A percentile compares a stretch with the other conserved stretches of the same genome.
Evolutionary conservation across 1,140 invertebrate genomes (phyloP).

Genomic region (Pararge aegeria): DNA sequence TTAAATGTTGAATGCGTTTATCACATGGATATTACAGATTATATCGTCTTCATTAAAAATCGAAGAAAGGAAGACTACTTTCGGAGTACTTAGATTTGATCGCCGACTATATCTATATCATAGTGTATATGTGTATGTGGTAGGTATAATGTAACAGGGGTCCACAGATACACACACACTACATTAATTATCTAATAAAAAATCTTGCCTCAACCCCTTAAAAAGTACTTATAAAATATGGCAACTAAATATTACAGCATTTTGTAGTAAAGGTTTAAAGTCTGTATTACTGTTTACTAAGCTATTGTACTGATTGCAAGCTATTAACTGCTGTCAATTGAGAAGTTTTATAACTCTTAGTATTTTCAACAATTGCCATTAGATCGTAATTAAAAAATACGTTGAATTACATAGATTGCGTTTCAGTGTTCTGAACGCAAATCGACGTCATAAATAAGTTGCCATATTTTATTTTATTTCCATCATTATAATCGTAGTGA

Average conservation of each 20-base stretch:
- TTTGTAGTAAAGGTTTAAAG: no score
- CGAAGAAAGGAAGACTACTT: slow-evolving; percentile 4
- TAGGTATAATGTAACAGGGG: neutral
- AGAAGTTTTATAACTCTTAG: no score
- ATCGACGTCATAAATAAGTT: neutral
- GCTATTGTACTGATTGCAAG: no score
- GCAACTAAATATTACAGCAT: neutral
- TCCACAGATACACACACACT: neutral
- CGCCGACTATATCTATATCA: neutral
- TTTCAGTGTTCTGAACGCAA: no score
- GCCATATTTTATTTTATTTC: neutral
- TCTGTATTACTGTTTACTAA: no score
- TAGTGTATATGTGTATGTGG: neutral
- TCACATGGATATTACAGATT: neutral
- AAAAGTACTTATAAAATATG: neutral
- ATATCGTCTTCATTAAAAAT: neutral
- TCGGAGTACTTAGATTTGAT: neutral
- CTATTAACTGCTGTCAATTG: no score
- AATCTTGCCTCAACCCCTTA: neutral
- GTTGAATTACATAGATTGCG: no score
- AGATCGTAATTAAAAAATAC: no score
- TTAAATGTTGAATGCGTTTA: no score
- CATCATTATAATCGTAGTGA: neutral
- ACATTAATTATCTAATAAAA: neutral
- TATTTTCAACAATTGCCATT: no score